phyloP scores from a whole-genome alignment of 2,113 vertebrate genomes.

The Myotis lucifugus region DNA sequence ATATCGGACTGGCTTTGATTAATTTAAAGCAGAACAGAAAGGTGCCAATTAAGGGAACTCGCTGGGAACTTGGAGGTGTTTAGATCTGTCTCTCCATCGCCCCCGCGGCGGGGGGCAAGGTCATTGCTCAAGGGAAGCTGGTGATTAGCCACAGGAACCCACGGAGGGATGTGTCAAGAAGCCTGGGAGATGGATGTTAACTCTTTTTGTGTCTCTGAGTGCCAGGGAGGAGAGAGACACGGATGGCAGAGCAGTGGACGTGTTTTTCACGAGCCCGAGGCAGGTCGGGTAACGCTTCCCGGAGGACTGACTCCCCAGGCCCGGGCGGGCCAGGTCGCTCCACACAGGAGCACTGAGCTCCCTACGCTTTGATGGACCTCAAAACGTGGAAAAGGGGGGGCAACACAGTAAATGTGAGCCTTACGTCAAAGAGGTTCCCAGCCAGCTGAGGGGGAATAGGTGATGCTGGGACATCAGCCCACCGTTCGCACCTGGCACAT shows the following conservation, averaged over 20 bases:
- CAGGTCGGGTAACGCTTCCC: rapidly evolving
- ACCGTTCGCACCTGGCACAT: rapidly evolving
- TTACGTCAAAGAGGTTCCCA: neutral
- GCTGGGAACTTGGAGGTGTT: conserved; percentile 78
- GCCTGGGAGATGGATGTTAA: conserved; percentile 64
- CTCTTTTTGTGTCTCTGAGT: conserved; percentile 28
- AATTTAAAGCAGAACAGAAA: conserved; percentile 87
- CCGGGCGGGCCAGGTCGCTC: rapidly evolving
- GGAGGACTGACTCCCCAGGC: too few species aligned
- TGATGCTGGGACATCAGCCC: neutral
- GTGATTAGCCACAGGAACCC: conserved; percentile 45
- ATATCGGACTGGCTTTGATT: conserved; percentile 88
- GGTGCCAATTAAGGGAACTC: conserved; percentile 83
- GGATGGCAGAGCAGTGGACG: neutral
- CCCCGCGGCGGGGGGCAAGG: conserved; percentile 47
- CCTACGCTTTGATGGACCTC: neutral
- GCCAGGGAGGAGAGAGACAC: neutral
- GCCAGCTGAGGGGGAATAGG: neutral
- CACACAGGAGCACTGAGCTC: neutral
- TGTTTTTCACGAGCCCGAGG: neutral
- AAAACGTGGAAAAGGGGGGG: neutral
- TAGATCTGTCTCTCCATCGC: conserved; percentile 72
- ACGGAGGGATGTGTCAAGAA: conserved; percentile 46
- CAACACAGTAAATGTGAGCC: neutral
- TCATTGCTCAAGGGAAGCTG: conserved; percentile 73